These are phyloP conservation scores for Perca flavescens DNA, from an alignment of 2,113 vertebrate species.

Conservation along the genomic window DNA sequence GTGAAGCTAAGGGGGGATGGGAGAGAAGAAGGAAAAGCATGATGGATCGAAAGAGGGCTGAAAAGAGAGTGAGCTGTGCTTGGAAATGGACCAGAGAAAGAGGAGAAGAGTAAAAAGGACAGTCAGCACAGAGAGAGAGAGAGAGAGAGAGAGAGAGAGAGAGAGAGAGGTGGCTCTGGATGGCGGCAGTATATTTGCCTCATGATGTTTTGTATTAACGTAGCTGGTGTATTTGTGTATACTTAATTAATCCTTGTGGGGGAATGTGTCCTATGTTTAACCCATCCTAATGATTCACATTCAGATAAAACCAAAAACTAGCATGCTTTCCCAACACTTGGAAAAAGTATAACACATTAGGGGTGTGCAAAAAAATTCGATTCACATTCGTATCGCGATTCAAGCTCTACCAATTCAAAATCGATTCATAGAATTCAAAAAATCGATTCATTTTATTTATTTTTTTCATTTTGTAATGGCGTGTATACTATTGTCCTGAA, in stretches of 20 bases:
- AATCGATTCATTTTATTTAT: no score
- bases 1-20: constrained; percentile 5
- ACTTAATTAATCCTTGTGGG: not conserved
- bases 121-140: constrained; percentile 25
- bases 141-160: not conserved
- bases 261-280: not conserved
- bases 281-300: not conserved
- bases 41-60: constrained; percentile 6
- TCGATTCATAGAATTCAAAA: no score
- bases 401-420: no score
- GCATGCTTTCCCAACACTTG: not conserved
- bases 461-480: no score
- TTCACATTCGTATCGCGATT: no score
- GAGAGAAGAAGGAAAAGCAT: constrained; percentile 5
- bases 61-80: constrained; percentile 20
- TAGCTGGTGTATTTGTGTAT: not conserved
- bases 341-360: not conserved
- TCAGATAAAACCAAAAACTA: not conserved
- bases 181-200: not conserved
- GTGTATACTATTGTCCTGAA: no score
- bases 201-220: not conserved
- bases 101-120: constrained; percentile 12
- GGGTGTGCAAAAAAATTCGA: no score
- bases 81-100: constrained; percentile 36
- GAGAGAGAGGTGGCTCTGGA: not conserved